Evolutionary conservation across 2,888 invertebrate genomes (phyloP).

Genomic region (Hirtodrosophila confusa): DNA sequence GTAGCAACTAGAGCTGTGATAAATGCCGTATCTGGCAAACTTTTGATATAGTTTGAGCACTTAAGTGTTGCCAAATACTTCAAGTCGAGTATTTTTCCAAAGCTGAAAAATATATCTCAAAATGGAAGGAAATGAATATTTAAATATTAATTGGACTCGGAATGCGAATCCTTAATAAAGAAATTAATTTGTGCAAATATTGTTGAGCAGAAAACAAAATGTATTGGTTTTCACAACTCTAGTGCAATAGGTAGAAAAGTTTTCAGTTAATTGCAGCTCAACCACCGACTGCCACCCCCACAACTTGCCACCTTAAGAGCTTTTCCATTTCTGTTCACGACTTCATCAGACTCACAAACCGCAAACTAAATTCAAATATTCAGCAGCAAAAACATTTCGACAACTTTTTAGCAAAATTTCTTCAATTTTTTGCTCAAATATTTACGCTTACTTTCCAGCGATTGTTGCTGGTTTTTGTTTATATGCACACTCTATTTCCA

Average conservation of each 20-base stretch:
- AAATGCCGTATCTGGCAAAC: slow-evolving; percentile 21
- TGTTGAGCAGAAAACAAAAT: no score
- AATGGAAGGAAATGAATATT: no score
- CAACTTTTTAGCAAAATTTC: slow-evolving; percentile 15
- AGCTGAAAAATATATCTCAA: no score
- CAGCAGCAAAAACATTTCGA: slow-evolving; percentile 25
- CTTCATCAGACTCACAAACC: slow-evolving; percentile 28
- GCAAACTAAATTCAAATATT: slow-evolving; percentile 36
- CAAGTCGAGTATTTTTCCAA: no score
- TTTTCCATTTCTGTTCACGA: slow-evolving; percentile 21
- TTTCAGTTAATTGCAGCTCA: slow-evolving; percentile 40
- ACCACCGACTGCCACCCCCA: background rate
- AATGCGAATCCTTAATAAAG: no score
- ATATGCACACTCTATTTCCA: background rate
- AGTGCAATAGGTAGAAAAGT: slow-evolving; percentile 9
- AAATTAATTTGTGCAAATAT: no score
- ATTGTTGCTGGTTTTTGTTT: slow-evolving; percentile 16
- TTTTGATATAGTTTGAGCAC: slow-evolving; percentile 3
- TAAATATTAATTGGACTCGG: no score
- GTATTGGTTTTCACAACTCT: no score
- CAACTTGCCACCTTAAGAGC: slow-evolving; percentile 5
- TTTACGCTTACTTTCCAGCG: slow-evolving; percentile 29
- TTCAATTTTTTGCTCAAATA: slow-evolving; percentile 12
- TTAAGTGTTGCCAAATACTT: no score
- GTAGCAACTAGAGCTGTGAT: background rate